These are phyloP conservation scores for Dasypogon diadema DNA, from an alignment of 2,888 invertebrate species.

Conservation along the genomic window DNA sequence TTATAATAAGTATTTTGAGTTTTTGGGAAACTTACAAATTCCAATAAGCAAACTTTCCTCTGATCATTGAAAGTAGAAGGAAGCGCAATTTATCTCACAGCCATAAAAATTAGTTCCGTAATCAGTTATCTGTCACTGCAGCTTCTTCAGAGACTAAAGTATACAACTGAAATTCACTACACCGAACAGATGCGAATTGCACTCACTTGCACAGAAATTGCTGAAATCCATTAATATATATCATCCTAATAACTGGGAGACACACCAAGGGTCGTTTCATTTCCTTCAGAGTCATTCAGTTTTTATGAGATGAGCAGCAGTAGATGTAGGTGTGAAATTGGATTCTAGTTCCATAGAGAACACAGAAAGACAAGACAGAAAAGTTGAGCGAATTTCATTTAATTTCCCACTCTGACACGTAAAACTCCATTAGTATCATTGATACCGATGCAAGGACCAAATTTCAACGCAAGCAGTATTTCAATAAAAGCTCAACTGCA, in stretches of 20 bases:
- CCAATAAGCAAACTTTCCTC: no score
- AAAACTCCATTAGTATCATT: neutral
- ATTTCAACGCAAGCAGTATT: neutral
- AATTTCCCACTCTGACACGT: neutral
- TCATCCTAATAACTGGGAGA: conserved; percentile 32
- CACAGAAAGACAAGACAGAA: neutral
- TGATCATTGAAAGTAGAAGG: no score
- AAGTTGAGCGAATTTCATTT: conserved; percentile 15
- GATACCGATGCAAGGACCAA: neutral
- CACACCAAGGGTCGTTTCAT: conserved; percentile 28
- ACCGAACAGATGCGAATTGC: conserved; percentile 10
- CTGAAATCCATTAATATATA: conserved; percentile 30
- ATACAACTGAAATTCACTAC: no score
- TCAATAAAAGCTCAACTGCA: neutral
- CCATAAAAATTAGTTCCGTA: no score
- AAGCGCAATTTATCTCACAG: no score
- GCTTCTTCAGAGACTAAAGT: no score
- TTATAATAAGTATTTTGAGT: no score
- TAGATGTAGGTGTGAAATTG: conserved; percentile 23
- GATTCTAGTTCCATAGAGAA: neutral
- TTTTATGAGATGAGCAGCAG: conserved; percentile 5
- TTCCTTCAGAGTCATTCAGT: neutral
- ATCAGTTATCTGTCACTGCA: no score
- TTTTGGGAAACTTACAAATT: no score
- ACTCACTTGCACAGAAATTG: conserved; percentile 13